These are phyloP conservation scores for Menidia menidia DNA, from an alignment of 2,797 vertebrate species.

Conservation along the genomic window DNA sequence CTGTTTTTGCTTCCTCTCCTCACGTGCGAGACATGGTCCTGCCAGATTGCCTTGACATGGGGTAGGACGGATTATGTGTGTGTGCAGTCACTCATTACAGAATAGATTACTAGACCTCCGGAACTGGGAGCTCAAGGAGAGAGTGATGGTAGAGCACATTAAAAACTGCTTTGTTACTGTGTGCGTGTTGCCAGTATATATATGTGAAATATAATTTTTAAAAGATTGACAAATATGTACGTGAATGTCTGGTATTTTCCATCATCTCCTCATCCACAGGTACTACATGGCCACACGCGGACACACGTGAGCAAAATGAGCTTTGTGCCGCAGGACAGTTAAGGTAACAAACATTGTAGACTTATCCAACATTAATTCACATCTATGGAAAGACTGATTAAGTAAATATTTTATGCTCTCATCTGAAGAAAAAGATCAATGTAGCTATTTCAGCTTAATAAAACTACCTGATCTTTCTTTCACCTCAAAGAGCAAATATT, in stretches of 20 bases:
- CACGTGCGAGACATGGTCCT: conserved; percentile 59
- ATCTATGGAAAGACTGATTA: background rate
- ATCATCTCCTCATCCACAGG: conserved; percentile 19
- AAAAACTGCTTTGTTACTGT: conserved; percentile 9
- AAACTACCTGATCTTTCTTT: background rate
- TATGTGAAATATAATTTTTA: conserved; percentile 18
- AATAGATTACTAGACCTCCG: conserved; percentile 58
- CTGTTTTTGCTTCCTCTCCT: conserved; percentile 35
- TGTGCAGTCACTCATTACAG: conserved; percentile 57
- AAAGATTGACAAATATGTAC: conserved; percentile 8
- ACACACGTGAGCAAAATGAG: conserved; percentile 12
- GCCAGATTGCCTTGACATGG: conserved; percentile 70
- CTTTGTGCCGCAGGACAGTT: conserved; percentile 27
- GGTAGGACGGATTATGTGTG: conserved; percentile 49
- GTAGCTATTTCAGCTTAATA: too few species aligned
- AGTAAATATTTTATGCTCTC: background rate
- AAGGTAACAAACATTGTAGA: conserved; percentile 21
- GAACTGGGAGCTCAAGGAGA: conserved; percentile 11
- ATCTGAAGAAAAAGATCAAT: background rate
- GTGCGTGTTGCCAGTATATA: background rate
- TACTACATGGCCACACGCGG: conserved; percentile 4
- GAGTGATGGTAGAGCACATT: conserved; percentile 31
- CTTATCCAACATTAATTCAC: background rate
- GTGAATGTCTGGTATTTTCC: background rate
- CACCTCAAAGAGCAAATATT: background rate